These are phyloP conservation scores for Drosophila ezoana DNA, from an alignment of 2,888 invertebrate genomes.

Conservation along the genomic window DNA sequence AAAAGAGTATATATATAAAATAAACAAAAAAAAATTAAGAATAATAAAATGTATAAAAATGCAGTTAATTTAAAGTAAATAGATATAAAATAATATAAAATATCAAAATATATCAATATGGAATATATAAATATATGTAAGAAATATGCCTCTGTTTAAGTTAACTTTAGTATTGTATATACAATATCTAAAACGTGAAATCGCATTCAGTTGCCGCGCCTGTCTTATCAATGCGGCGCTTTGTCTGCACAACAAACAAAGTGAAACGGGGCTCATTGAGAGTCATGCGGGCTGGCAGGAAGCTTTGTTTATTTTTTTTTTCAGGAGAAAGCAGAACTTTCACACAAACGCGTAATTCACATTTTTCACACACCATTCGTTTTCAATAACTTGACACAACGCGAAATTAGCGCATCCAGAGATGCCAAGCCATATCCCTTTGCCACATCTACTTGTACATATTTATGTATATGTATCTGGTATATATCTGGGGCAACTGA, in stretches of 20 bases:
- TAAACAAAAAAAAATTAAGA: too few species aligned
- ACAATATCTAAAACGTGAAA: slow-evolving; percentile 19
- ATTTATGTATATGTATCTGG: neutral
- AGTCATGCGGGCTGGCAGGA: slow-evolving; percentile 41
- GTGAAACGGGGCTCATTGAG: slow-evolving; percentile 28
- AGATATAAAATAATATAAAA: neutral
- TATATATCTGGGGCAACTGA: slow-evolving; percentile 33
- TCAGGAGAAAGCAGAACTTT: slow-evolving; percentile 29
- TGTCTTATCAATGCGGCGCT: slow-evolving; percentile 38
- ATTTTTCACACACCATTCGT: slow-evolving; percentile 80
- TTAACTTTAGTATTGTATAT: slow-evolving; percentile 1
- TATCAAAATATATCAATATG: too few species aligned
- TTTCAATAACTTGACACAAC: slow-evolving; percentile 69
- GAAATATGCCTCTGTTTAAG: neutral
- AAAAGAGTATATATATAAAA: too few species aligned
- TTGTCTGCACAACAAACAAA: slow-evolving; percentile 24
- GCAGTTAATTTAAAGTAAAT: too few species aligned
- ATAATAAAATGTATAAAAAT: neutral
- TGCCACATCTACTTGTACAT: slow-evolving; percentile 7
- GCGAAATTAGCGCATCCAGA: slow-evolving; percentile 67
- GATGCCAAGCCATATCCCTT: slow-evolving; percentile 53
- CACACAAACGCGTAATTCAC: slow-evolving; percentile 55
- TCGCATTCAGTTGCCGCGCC: slow-evolving; percentile 21
- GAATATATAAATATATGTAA: neutral
- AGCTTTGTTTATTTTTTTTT: slow-evolving; percentile 10